Percentiles rank a stretch among this genome's conserved stretches.
Conservation (phyloP, 23 tunicate genomes). For the Ciona savignyi region DNA sequence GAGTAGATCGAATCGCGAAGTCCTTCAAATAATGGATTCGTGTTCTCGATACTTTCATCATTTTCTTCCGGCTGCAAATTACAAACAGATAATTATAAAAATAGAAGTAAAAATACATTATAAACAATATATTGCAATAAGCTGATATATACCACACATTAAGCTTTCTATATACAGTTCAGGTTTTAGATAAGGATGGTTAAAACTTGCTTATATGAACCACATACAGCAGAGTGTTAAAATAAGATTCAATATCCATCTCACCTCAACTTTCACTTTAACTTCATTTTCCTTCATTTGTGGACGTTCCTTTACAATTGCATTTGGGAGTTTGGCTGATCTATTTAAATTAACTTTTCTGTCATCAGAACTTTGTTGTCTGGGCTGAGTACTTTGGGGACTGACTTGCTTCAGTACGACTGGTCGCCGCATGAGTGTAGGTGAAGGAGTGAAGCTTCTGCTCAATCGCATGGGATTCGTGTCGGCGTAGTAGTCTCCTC, state of each 20-base stretch:
- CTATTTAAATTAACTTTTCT: background rate
- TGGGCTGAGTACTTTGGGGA: background rate
- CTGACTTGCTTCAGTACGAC: background rate
- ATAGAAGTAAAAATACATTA: too few species aligned
- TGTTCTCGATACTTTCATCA: background rate
- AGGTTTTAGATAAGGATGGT: too few species aligned
- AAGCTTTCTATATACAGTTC: too few species aligned
- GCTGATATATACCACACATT: too few species aligned
- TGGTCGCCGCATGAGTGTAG: background rate
- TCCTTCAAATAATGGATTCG: constrained; percentile 42
- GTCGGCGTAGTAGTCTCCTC: background rate
- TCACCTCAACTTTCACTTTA: background rate
- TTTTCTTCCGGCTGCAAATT: background rate
- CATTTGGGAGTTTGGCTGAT: background rate
- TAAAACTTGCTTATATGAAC: too few species aligned
- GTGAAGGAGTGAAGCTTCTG: background rate
- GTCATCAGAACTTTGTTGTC: background rate
- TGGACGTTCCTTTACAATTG: background rate
- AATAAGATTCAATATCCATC: background rate
- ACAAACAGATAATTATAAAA: too few species aligned
- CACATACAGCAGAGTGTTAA: background rate
- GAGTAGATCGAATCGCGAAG: constrained; percentile 73
- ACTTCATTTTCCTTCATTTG: background rate
- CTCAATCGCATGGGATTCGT: background rate
- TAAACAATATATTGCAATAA: too few species aligned